Percentiles rank a stretch among this genome's conserved stretches.
Evolutionary conservation across 2,797 vertebrate species (phyloP).

Genomic region (Anguilla anguilla): DNA sequence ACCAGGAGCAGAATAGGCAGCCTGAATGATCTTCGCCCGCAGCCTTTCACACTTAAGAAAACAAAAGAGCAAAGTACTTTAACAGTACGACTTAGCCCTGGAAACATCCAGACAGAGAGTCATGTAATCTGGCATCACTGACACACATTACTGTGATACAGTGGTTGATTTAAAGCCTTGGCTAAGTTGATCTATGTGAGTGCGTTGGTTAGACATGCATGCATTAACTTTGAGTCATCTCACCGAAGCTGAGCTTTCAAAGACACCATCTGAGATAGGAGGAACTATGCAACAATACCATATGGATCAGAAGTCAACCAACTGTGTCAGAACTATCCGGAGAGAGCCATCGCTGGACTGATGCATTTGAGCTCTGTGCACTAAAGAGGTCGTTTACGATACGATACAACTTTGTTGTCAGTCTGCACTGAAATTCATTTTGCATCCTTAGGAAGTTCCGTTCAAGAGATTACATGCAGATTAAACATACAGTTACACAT

Average conservation of each 20-base stretch:
- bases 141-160: not conserved
- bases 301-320: not conserved
- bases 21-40: slow-evolving; percentile 16
- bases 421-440: no score
- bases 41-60: slow-evolving; percentile 2
- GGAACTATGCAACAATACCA: not conserved
- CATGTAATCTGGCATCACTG: not conserved
- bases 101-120: not conserved
- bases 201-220: not conserved
- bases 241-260: not conserved
- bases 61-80: not conserved
- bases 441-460: no score
- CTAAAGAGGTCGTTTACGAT: no score
- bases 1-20: slow-evolving; percentile 7
- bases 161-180: not conserved
- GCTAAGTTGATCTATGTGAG: not conserved
- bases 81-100: not conserved
- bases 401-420: no score
- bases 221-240: not conserved
- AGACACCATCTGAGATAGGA: not conserved
- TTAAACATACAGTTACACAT: no score
- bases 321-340: not conserved
- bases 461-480: no score
- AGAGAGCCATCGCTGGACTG: not conserved
- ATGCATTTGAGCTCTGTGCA: not conserved